Evolutionary conservation across 2,888 invertebrate species (phyloP), one percentile per base, ranked within the genome.

Genomic region (Elgonia sp.): DNA sequence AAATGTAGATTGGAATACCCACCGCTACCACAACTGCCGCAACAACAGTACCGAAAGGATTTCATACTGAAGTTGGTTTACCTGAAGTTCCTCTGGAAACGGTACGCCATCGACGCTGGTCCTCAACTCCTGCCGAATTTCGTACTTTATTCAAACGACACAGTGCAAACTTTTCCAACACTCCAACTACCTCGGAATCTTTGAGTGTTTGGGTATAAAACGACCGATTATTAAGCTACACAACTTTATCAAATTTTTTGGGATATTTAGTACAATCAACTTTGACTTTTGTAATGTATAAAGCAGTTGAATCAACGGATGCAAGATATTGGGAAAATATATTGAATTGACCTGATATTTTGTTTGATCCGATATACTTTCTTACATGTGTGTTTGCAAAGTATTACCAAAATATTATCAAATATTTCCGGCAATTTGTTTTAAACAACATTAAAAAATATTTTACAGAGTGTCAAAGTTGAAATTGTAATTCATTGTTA

Each of bases 1-100:
- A n/a, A n/a, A n/a, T n/a, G n/a, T n/a, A 97, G 94, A 96, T 97
- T 67, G 97, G 97, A 14, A 95, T 97, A 92, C 97, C 97, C 0
- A 70, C 81, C 4, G 42, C 69, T 9, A 92, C 91, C 9, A 37
- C 50, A 0, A 55, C 75, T 5, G 42, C 42, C 40, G 63, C 46
- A 55, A 65, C 73, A n/a, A 92, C 92, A 5, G 92, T 92, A 0
- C 89, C 93, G 7, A 94, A 93, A 77, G 93, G 92, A 20, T 94
- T 92, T 86, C 94, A 94, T 85, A 92, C 93, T 12, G 94, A 94
- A 77, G 91, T 94, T 12, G 94, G 94, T 1, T 79, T 94, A n/a
- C 94, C 94, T 0, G 93, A 93, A 75, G 92, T 94, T 46, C 93
- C 94, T 4, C 42, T 93, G 18, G 92, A 93, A 29, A 93, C 93